A percentile compares a stretch with the other conserved stretches of the same genome.
Conservation (phyloP, 1,140 invertebrate species). For the Apis florea region DNA sequence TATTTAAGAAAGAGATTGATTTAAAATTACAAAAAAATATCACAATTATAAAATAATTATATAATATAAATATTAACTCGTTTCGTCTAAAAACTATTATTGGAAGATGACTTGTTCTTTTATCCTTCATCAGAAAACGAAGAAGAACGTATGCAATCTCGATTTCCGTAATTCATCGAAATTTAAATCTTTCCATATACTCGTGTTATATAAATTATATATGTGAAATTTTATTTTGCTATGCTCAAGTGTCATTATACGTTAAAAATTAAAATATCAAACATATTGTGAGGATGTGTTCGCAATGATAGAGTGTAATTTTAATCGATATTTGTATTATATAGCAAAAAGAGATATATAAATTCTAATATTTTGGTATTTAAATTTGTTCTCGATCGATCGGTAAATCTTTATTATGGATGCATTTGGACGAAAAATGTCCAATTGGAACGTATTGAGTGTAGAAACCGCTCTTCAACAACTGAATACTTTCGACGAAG, state of each 20-base stretch:
- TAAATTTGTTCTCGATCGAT: conserved; percentile 54
- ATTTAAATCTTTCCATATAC: no score
- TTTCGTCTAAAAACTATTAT: background rate
- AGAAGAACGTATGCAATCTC: conserved; percentile 22
- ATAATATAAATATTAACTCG: background rate
- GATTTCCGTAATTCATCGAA: background rate
- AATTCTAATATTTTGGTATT: conserved; percentile 17
- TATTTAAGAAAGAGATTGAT: background rate
- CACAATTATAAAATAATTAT: background rate
- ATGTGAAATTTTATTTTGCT: background rate
- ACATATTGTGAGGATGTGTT: background rate
- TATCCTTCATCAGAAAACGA: background rate
- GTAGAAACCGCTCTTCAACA: conserved; percentile 77
- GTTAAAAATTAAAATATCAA: background rate
- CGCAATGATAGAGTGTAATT: conserved; percentile 1
- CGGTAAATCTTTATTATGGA: conserved; percentile 67
- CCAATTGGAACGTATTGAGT: conserved; percentile 78
- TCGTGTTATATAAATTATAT: background rate
- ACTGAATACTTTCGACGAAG: conserved; percentile 68
- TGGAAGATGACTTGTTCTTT: background rate
- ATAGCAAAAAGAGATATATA: background rate
- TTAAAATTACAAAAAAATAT: background rate
- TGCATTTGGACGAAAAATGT: conserved; percentile 73
- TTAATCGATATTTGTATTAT: background rate
- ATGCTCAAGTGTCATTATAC: background rate